A percentile compares a stretch with the other conserved stretches of the same genome.
Evolutionary conservation across 2,113 vertebrate genomes (phyloP).

Genomic region (Ibidorhyncha struthersii): DNA sequence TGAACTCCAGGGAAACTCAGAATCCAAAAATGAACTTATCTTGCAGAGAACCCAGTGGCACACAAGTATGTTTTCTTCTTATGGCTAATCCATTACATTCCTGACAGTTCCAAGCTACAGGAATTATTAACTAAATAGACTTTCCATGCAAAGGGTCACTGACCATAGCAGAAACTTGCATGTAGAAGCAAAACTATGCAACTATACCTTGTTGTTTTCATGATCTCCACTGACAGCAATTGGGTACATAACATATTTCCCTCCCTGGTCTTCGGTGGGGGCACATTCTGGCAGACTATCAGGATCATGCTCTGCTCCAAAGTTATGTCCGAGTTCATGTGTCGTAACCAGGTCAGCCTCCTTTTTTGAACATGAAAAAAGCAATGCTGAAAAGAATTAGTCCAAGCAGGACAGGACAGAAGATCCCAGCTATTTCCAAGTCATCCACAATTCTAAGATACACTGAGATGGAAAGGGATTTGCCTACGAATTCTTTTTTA

Average conservation of each 20-base stretch:
- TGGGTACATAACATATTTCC: conserved; percentile 97
- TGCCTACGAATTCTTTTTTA: background rate
- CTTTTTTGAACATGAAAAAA: conserved; percentile 65
- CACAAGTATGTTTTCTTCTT: background rate
- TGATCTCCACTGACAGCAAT: conserved; percentile 99
- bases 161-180: background rate
- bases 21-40: background rate
- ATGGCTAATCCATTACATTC: background rate
- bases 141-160: background rate
- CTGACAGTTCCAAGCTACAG: background rate
- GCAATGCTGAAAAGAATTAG: background rate
- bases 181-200: background rate
- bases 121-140: background rate
- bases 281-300: conserved; percentile 88
- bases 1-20: background rate
- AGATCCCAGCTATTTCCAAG: background rate
- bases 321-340: conserved; percentile 97
- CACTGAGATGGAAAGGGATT: background rate
- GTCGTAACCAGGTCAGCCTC: conserved; percentile 98
- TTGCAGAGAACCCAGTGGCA: background rate
- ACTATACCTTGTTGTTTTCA: conserved; percentile 92
- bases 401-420: background rate
- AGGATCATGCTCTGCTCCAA: conserved; percentile 96
- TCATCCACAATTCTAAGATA: background rate
- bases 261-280: conserved; percentile 92